Conservation (phyloP, 2,797 vertebrate genomes). For the Tragelaphus eurycerus region DNA sequence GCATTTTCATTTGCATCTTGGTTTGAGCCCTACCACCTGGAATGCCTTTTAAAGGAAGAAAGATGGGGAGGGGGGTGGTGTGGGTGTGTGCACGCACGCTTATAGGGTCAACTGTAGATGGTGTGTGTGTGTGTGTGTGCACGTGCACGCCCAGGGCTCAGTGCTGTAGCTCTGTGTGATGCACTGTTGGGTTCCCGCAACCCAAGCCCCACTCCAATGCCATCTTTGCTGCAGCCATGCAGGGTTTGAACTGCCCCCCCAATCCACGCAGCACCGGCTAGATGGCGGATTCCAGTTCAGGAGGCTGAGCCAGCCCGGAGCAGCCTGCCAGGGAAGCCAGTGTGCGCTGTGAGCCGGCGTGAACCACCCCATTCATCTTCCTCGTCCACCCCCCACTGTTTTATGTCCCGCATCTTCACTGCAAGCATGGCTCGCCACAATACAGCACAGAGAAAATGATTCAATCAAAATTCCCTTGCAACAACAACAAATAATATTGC, state of each 20-base stretch:
- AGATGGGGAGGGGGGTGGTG: too few species aligned
- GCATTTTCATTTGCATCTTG: background rate
- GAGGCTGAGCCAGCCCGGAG: background rate
- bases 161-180: background rate
- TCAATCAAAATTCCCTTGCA: slow-evolving; percentile 67
- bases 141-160: fast-evolving
- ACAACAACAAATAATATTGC: slow-evolving; percentile 47
- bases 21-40: background rate
- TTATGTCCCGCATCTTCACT: background rate
- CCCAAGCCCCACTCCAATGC: background rate
- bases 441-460: slow-evolving; percentile 39
- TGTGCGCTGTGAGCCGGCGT: background rate
- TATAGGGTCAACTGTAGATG: background rate
- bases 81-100: fast-evolving
- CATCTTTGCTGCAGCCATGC: background rate
- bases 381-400: background rate
- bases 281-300: background rate
- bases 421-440: background rate
- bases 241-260: background rate
- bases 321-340: background rate
- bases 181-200: background rate
- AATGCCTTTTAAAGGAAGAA: background rate
- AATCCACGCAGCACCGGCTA: background rate
- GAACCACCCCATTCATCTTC: background rate
- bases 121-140: background rate